Base-by-base conservation (phyloP, 2,888 invertebrate genomes). In the Lapara coniferarum region DNA sequence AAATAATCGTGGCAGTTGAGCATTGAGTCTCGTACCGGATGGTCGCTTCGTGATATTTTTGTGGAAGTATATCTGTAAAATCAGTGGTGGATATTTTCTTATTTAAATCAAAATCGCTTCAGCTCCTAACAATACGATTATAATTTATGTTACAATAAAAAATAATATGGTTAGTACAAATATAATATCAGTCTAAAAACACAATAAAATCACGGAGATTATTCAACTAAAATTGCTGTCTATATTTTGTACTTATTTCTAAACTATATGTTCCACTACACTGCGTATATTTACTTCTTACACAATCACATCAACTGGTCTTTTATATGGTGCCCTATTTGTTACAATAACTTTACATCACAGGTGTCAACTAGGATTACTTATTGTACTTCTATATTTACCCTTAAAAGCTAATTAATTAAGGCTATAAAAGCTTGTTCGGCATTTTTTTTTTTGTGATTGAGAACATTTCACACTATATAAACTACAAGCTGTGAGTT, bases 361-460 rank as follows among this genome's bases (percentile, higher is more conserved):
- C 63, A 63, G 63, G 25, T 63, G 49, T 49, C 63, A 63, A 63
- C 63, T 63, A 63, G 19, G 63, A 63, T 63, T 13, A 63, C 63
- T 63, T 63, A 63, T 49, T 49, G 63, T 49, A 49, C 63, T 49
- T 49, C 46, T 63, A 16, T 59, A 44, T 58, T 44, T n/a, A n/a
- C 53, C 2, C 53, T 46, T 59, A 16, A 63, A 63, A 19, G 37
- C 37, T 37, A 37, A 7, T 37, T 37, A 37, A 37, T 37, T 37
- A 8, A 37, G 37, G 37, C 37, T 37, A 8, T 37, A 37, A 37
- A 37, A 4, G 8, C 37, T 37, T 37, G 8, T 37, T 37, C 37
- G 37, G 3, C 37, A 37, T 37, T 37, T 7, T 37, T 37, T 7
- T 37, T 37, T 37, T 53, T 16, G n/a, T 53, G 16, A 8, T 16